These are phyloP conservation scores for Zaprionus africanus DNA, from an alignment of 1,140 invertebrate species.

Conservation along the genomic window DNA sequence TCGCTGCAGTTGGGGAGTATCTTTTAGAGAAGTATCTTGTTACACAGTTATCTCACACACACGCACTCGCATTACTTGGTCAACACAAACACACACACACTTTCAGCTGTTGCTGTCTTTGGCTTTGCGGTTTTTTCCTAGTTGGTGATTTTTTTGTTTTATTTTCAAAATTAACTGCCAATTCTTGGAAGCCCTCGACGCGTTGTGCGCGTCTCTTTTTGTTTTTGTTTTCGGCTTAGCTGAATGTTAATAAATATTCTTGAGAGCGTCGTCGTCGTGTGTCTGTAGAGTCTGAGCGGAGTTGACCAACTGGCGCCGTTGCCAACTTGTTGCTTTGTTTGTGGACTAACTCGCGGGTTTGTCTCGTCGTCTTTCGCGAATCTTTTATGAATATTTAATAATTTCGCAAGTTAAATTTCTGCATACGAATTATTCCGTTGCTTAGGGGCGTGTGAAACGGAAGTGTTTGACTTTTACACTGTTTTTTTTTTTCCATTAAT, in stretches of 20 bases:
- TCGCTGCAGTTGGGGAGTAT: not conserved
- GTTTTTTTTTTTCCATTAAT: slow-evolving; percentile 17
- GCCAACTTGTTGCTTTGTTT: slow-evolving; percentile 79
- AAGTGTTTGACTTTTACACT: slow-evolving; percentile 50
- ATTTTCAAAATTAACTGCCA: slow-evolving; percentile 79
- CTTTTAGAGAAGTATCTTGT: slow-evolving; percentile 43
- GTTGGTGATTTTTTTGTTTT: slow-evolving; percentile 32
- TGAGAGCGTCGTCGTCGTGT: slow-evolving; percentile 33
- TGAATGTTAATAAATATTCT: slow-evolving; percentile 74
- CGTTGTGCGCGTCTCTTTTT: slow-evolving; percentile 33
- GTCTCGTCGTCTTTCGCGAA: slow-evolving; percentile 9
- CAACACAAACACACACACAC: slow-evolving; percentile 47
- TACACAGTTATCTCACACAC: slow-evolving; percentile 62
- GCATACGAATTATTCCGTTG: slow-evolving; percentile 17
- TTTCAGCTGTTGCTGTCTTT: slow-evolving; percentile 49
- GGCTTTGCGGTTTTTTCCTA: slow-evolving; percentile 35
- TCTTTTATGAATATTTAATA: slow-evolving; percentile 71
- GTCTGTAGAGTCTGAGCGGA: slow-evolving; percentile 25
- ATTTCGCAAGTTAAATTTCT: slow-evolving; percentile 47
- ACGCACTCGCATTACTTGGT: slow-evolving; percentile 25
- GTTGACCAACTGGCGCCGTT: slow-evolving; percentile 53
- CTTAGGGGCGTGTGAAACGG: slow-evolving; percentile 53
- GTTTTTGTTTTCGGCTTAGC: slow-evolving; percentile 34
- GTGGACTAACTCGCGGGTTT: slow-evolving; percentile 10
- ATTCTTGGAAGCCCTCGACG: slow-evolving; percentile 69